Evolutionary conservation across 2,888 invertebrate genomes (phyloP), one percentile per base, ranked within the genome.

Genomic region (Ypsolopha scabrella): DNA sequence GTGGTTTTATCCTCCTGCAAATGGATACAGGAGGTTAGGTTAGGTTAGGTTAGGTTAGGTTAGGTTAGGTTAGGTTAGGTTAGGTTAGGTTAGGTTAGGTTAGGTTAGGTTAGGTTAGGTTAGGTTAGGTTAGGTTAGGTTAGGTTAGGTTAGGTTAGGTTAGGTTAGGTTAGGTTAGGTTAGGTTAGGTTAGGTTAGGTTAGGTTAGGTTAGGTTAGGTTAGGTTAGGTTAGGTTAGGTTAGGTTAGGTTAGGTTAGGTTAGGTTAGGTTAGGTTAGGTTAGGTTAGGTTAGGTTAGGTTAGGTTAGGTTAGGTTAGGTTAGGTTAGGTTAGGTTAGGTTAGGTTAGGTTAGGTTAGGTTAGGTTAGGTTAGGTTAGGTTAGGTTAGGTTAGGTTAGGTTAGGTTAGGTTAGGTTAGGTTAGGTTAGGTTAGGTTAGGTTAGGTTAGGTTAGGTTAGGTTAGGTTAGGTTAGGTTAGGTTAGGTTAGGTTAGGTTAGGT

Each of bases 171-270:
- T 44, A 41, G 49, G 43, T 43, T 41, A 43, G 50, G 41, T 44
- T 50, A 43, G 43, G 44, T 50, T 44, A 51, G 54, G 49, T 53
- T 55, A 51, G 55, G 58, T 49, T 57, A 59, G 44, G 60, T 58
- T 51, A 52, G 58, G 41, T 56, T 56, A 46, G 56, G 55, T 51
- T 54, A 57, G 48, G 53, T 53, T 48, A 51, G 51, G 47, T 53
- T 39, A 51, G 51, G 51, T 45, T 39, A 51, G 51, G 51, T 45
- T 44, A 45, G 51, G 51, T 51, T 45, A 51, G 51, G 51, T 51
- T 44, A 45, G 51, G 51, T 46, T 46, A 51, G 45, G 45, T 41
- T 50, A 50, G 43, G 43, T 50, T 43, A 43, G 50, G 50, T 50
- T 43, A 43, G 43, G 50, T 41, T 43, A 50, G 50, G 43, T 50